phyloP scores from a whole-genome alignment of 2,888 invertebrate species.

The Papilio gigon region DNA sequence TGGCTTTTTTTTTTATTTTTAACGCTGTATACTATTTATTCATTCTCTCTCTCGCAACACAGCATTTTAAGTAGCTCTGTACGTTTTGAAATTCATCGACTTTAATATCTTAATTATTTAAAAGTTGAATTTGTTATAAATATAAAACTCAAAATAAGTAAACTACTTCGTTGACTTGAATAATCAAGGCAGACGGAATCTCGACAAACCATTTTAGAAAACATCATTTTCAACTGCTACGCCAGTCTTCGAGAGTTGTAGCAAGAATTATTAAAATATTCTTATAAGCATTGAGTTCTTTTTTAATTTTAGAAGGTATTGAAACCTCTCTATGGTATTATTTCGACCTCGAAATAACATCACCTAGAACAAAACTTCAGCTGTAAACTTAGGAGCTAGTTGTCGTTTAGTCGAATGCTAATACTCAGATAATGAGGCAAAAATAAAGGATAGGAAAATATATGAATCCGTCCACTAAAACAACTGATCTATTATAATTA shows the following conservation, averaged over 20 bases:
- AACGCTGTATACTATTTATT: constrained; percentile 18
- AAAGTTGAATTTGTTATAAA: not conserved
- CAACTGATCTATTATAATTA: not conserved
- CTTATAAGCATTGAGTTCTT: not conserved
- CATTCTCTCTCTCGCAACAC: constrained; percentile 4
- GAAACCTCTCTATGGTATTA: too few species aligned
- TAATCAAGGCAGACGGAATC: not conserved
- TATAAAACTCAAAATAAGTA: not conserved
- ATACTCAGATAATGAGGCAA: too few species aligned
- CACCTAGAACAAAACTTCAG: too few species aligned
- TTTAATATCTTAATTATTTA: not conserved
- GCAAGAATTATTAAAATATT: not conserved
- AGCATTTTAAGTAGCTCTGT: constrained; percentile 21
- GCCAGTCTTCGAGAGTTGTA: not conserved
- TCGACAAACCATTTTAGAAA: not conserved
- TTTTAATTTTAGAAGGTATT: not conserved
- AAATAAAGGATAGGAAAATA: too few species aligned
- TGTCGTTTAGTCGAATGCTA: too few species aligned
- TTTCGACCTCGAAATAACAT: too few species aligned
- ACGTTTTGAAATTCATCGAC: constrained; percentile 6
- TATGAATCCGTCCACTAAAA: too few species aligned
- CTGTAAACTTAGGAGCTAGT: too few species aligned
- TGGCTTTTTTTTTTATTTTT: constrained; percentile 28
- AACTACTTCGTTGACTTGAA: too few species aligned
- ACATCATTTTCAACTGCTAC: not conserved